Base-by-base conservation (phyloP, 2,113 vertebrate genomes). In the Ailurus styani region DNA sequence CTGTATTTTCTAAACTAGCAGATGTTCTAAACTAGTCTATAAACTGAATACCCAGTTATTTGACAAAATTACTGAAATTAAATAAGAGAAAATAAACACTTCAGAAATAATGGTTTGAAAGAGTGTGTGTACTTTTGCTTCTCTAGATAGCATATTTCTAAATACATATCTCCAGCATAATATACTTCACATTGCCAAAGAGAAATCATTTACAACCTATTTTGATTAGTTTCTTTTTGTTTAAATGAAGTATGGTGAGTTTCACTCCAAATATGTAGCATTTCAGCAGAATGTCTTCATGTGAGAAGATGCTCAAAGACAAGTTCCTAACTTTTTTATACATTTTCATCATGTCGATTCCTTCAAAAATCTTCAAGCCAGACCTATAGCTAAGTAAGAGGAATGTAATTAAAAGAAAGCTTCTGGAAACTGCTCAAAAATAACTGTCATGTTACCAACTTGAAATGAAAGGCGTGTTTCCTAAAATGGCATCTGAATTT, bases 51-150 rank as follows among this genome's bases (percentile, higher is more conserved):
- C 90, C 90, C 98, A 79, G 66, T 95, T 97, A 98, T 97, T 98
- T 98, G 91, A 91, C 92, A 83, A 98, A 97, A 97, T 97, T 97
- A 78, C 95, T 98, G 68, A 98, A 98, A 98, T 98, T 94, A 98
- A 96, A 95, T 96, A 96, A 81, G 77, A 90, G 96, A 97, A 97
- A 98, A 97, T 97, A 82, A 97, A 95, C 97, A 96, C 91, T 97
- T 95, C 42, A 95, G 82, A 81, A 98, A 97, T 84, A 97, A 90
- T 92, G 78, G 27, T 94, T 85, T 97, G 91, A 95, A 97, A 64
- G 7, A 97, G 55, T 94, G 77, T 95, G 88, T 64, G 86, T 88
- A 96, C 83, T 91, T 92, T 37, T 95, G 86, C 95, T 88, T 94
- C 92, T 96, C 77, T 95, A 68, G 92, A 82, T 83, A 77, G 29